These are phyloP conservation scores for Heloderma charlesbogerti DNA, from an alignment of 2,113 vertebrate genomes.

Conservation along the genomic window DNA sequence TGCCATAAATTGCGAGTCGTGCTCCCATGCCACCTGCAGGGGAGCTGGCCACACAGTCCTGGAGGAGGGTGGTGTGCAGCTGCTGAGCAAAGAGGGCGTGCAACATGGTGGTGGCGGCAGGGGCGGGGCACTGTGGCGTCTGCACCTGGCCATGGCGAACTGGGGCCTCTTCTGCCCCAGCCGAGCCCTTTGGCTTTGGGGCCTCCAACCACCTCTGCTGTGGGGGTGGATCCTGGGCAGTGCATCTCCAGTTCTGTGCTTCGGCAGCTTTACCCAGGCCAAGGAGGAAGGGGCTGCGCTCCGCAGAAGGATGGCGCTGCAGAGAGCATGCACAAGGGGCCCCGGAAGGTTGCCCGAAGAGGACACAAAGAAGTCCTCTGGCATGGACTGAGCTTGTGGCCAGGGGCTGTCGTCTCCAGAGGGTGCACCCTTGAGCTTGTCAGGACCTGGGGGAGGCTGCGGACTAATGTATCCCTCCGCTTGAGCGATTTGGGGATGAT, in stretches of 20 bases:
- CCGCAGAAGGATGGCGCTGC: neutral
- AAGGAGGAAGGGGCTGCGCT: neutral
- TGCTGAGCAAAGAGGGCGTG: slow-evolving; percentile 39
- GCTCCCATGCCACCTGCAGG: slow-evolving; percentile 13
- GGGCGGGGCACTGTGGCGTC: no score
- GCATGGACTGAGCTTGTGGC: neutral
- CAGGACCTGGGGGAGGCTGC: neutral
- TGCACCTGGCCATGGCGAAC: neutral
- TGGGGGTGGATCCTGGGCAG: neutral
- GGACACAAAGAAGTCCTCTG: neutral
- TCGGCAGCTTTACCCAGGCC: neutral
- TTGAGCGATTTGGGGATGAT: neutral
- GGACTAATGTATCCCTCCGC: neutral
- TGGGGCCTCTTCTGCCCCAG: neutral
- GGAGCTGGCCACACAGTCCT: slow-evolving; percentile 4
- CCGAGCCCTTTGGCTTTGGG: neutral
- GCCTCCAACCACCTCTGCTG: neutral
- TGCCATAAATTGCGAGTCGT: slow-evolving; percentile 48
- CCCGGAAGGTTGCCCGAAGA: neutral
- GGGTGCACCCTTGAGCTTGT: neutral
- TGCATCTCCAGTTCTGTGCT: neutral
- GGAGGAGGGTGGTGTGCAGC: slow-evolving; percentile 28
- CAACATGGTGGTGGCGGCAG: slow-evolving; percentile 1
- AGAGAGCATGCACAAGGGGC: neutral
- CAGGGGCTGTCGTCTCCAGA: neutral